Evolutionary conservation across 2,888 invertebrate genomes (phyloP), one percentile per base, ranked within the genome.

Genomic region (Cerceris ruficornis): DNA sequence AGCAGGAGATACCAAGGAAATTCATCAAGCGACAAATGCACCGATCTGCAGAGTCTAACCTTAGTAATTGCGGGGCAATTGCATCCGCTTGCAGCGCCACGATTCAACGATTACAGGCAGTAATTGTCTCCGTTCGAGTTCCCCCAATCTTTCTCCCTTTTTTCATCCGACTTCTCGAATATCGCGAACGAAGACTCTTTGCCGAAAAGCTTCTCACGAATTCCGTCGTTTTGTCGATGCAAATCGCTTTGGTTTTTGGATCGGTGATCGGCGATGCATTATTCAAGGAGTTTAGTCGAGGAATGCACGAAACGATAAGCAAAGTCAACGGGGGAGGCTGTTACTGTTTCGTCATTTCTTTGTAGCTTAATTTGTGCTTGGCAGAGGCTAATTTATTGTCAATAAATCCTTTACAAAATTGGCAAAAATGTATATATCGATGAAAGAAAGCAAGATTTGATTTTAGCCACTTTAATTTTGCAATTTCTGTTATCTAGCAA

Each of bases 71-170:
- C 42, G n/a, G 59, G 50, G 59, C 60, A 11, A 39, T 15, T 64
- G 41, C 17, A 43, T 65, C 57, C 57, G 58, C 28, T 9, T 13
- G 50, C 64, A 8, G 14, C 41, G 17, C 41, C 49, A 13, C 49
- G 50, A 69, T 69, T 54, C 61, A 43, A 17, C 69, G 69, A 69
- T 54, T 61, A 69, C 69, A 28, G 13, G 7, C 46, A 15, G 54
- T 69, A 69, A 69, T 69, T 61, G 69, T 69, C 46, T 60, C 39
- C 46, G 14, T 43, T 43, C 17, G 9, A 7, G 7, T n/a, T 54
- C 14, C 46, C 46, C 11, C 11, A 4, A 8, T 50, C n/a, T 7
- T n/a, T n/a, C 50, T n/a, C 50, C 13, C 6, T 46, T 46, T 46
- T 11, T 46, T 46, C 46, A 11, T 46, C 9, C 46, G 1, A 11